These are phyloP conservation scores for Pampus argenteus DNA, from an alignment of 2,797 vertebrate genomes.

Conservation along the genomic window DNA sequence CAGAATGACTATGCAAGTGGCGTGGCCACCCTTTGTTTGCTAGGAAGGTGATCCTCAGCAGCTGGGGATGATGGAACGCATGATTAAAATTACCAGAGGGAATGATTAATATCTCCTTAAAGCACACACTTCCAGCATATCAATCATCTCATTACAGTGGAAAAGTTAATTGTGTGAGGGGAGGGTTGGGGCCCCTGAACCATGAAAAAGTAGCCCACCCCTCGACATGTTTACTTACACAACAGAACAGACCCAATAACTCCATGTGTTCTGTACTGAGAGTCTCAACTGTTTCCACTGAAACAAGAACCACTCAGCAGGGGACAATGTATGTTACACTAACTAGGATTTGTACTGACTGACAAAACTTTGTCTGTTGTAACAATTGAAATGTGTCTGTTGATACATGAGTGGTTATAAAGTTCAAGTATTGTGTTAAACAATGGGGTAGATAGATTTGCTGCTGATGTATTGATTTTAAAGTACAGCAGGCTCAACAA, in stretches of 20 bases:
- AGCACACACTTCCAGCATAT: slow-evolving; percentile 99
- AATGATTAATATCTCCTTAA: slow-evolving; percentile 99
- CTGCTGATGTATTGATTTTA: no score
- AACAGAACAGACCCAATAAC: slow-evolving; percentile 89
- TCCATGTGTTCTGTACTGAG: slow-evolving; percentile 80
- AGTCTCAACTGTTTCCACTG: slow-evolving; percentile 79
- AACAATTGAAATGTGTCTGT: slow-evolving; percentile 20
- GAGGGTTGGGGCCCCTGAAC: slow-evolving; percentile 96
- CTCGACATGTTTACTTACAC: slow-evolving; percentile 99
- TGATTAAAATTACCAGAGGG: slow-evolving; percentile 99
- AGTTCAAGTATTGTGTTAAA: slow-evolving; percentile 17
- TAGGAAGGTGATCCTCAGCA: slow-evolving; percentile 98
- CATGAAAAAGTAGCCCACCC: slow-evolving; percentile 97
- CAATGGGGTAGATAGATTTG: not conserved
- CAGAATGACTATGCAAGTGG: slow-evolving; percentile 92
- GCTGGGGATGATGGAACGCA: slow-evolving; percentile 99
- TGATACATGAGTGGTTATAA: slow-evolving; percentile 14
- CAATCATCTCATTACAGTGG: slow-evolving; percentile 99
- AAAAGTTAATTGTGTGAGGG: slow-evolving; percentile 98
- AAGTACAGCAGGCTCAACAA: slow-evolving; percentile 17
- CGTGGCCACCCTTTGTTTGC: slow-evolving; percentile 96
- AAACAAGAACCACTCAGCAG: slow-evolving; percentile 45
- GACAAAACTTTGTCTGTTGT: slow-evolving; percentile 44
- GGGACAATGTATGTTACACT: slow-evolving; percentile 34
- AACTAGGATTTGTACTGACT: slow-evolving; percentile 28